Percentiles rank a stretch among this genome's conserved stretches.
Conservation (phyloP, 2,797 vertebrate genomes). For the Arnoldichthys spilopterus region DNA sequence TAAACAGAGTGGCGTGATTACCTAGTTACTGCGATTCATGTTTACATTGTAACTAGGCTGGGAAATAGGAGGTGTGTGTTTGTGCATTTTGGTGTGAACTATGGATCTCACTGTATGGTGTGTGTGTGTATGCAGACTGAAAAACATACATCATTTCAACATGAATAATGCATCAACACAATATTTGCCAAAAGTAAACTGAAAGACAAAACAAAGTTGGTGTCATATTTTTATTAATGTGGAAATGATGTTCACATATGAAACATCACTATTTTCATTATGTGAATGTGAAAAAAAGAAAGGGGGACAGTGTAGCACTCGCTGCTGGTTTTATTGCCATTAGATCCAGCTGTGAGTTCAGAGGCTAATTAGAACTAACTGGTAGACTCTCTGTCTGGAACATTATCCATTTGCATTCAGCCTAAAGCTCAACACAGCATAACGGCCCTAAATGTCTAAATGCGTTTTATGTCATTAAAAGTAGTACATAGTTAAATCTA, state of each 20-base stretch:
- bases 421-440: constrained; percentile 68
- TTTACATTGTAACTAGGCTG: constrained; percentile 44
- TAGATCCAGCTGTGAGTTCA: constrained; percentile 72
- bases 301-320: constrained; percentile 27
- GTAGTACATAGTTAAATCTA: not conserved
- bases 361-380: constrained; percentile 72
- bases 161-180: not conserved
- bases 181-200: not conserved
- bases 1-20: constrained; percentile 44
- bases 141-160: not conserved
- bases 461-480: constrained; percentile 6
- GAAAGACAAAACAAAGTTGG: not conserved
- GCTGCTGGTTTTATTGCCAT: constrained; percentile 71
- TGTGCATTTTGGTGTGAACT: constrained; percentile 36
- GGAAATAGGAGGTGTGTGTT: constrained; percentile 32
- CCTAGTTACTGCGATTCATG: constrained; percentile 36
- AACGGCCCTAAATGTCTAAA: constrained; percentile 69
- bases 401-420: constrained; percentile 63
- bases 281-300: constrained; percentile 7
- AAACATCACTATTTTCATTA: not conserved
- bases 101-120: constrained; percentile 19
- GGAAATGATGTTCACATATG: not conserved
- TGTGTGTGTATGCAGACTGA: not conserved
- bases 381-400: constrained; percentile 65
- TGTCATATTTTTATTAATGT: not conserved